A percentile compares a stretch with the other conserved stretches of the same genome.
Conservation (phyloP, 2,797 vertebrate species). For the Macropodus opercularis region DNA sequence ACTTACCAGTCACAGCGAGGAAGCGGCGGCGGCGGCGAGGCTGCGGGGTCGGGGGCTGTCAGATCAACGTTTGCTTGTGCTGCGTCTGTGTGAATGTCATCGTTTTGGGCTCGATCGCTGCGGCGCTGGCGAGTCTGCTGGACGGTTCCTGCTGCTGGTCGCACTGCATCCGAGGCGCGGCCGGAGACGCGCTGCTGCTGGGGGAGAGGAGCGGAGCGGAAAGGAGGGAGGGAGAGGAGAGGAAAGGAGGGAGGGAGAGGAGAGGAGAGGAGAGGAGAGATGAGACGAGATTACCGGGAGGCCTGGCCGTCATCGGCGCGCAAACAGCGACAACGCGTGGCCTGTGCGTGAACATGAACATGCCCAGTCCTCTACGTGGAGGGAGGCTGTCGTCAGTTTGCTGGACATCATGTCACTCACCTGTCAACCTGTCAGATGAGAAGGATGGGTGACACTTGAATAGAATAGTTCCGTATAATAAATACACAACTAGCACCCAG, state of each 20-base stretch:
- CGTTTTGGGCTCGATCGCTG: conserved; percentile 66
- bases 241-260: background rate
- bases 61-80: conserved; percentile 72
- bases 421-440: no score
- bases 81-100: conserved; percentile 77
- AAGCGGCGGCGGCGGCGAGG: conserved; percentile 63
- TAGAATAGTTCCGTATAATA: no score
- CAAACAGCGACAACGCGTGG: conserved; percentile 66
- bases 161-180: conserved; percentile 71
- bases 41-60: conserved; percentile 68
- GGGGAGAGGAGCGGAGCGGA: conserved; percentile 16
- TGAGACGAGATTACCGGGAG: conserved; percentile 7
- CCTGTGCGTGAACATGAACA: background rate
- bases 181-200: conserved; percentile 54
- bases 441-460: no score
- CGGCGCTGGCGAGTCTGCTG: conserved; percentile 41
- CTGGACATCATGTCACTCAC: no score
- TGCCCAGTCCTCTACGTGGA: background rate
- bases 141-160: conserved; percentile 53
- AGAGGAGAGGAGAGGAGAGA: background rate
- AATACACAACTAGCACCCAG: no score
- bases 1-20: conserved; percentile 78
- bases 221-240: conserved; percentile 1
- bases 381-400: no score
- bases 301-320: background rate